Evolutionary conservation across 1,140 invertebrate species (phyloP).

Genomic region (Cyrtorhinus lividipennis): DNA sequence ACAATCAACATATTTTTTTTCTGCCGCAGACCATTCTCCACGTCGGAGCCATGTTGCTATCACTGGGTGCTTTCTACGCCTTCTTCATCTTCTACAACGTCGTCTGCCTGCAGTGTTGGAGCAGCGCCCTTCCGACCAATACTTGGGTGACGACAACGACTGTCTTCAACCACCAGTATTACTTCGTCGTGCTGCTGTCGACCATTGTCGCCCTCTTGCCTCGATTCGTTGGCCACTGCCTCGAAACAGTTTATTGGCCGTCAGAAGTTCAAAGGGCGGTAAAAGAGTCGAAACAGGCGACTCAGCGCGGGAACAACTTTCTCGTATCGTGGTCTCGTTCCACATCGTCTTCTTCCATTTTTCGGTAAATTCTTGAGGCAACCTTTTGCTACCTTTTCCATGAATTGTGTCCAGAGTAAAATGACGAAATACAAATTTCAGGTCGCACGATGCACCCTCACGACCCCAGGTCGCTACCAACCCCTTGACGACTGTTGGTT

Average conservation of each 20-base stretch:
- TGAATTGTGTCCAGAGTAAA: too few relatives aligned
- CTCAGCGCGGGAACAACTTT: slow-evolving; percentile 42
- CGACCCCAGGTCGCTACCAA: too few relatives aligned
- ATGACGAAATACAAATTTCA: too few relatives aligned
- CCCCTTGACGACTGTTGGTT: too few relatives aligned
- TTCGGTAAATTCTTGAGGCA: slow-evolving; percentile 43
- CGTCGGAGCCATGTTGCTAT: slow-evolving; percentile 55
- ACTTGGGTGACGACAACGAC: slow-evolving; percentile 74
- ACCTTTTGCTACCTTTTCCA: too few relatives aligned
- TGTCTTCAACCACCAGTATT: slow-evolving; percentile 57
- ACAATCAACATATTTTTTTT: too few relatives aligned
- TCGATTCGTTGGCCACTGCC: slow-evolving; percentile 38
- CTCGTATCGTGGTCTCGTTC: slow-evolving; percentile 48
- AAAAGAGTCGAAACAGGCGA: slow-evolving; percentile 29
- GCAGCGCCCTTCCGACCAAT: slow-evolving; percentile 64
- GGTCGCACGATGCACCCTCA: too few relatives aligned
- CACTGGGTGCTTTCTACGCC: slow-evolving; percentile 64
- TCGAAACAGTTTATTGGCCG: slow-evolving; percentile 36
- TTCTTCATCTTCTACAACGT: slow-evolving; percentile 75
- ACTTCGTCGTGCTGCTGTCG: slow-evolving; percentile 61
- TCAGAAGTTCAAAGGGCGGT: slow-evolving; percentile 39
- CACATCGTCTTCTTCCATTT: slow-evolving; percentile 45
- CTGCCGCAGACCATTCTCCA: slow-evolving; percentile 73
- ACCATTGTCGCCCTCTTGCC: slow-evolving; percentile 66
- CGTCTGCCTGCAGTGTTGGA: slow-evolving; percentile 59